These are phyloP conservation scores for Antheraea pernyi DNA, from an alignment of 1,140 invertebrate species.

Conservation along the genomic window DNA sequence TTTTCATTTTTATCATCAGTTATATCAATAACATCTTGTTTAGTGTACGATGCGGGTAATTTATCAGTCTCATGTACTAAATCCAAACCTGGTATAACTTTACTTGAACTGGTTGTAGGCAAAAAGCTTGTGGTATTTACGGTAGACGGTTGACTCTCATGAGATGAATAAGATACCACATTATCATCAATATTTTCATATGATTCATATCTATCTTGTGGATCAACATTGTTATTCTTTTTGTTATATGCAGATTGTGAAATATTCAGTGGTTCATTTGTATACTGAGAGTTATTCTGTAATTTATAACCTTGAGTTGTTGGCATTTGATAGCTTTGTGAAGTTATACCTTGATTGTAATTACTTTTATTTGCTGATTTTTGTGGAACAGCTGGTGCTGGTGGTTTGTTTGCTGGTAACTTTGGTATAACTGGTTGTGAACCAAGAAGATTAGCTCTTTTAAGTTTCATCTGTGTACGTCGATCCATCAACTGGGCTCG, in stretches of 20 bases:
- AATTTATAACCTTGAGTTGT: not conserved
- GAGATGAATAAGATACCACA: slow-evolving; percentile 13
- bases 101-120: slow-evolving; percentile 42
- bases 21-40: slow-evolving; percentile 61
- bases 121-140: slow-evolving; percentile 44
- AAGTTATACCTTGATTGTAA: not conserved
- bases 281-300: slow-evolving; percentile 1
- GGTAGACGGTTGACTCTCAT: not conserved
- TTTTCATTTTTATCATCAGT: slow-evolving; percentile 42
- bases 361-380: slow-evolving; percentile 16
- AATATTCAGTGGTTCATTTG: slow-evolving; percentile 25
- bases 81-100: slow-evolving; percentile 84
- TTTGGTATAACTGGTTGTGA: slow-evolving; percentile 23
- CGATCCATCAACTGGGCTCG: slow-evolving; percentile 87
- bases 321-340: slow-evolving; percentile 3
- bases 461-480: slow-evolving; percentile 88
- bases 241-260: slow-evolving; percentile 35
- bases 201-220: slow-evolving; percentile 48
- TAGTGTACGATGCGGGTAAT: slow-evolving; percentile 26
- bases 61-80: slow-evolving; percentile 75
- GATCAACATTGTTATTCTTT: slow-evolving; percentile 38
- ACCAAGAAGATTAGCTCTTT: slow-evolving; percentile 73
- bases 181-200: slow-evolving; percentile 29
- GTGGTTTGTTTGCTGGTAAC: slow-evolving; percentile 20
- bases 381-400: slow-evolving; percentile 31